Evolutionary conservation across 2,888 invertebrate genomes (phyloP).

Genomic region (Cordilura impudica): DNA sequence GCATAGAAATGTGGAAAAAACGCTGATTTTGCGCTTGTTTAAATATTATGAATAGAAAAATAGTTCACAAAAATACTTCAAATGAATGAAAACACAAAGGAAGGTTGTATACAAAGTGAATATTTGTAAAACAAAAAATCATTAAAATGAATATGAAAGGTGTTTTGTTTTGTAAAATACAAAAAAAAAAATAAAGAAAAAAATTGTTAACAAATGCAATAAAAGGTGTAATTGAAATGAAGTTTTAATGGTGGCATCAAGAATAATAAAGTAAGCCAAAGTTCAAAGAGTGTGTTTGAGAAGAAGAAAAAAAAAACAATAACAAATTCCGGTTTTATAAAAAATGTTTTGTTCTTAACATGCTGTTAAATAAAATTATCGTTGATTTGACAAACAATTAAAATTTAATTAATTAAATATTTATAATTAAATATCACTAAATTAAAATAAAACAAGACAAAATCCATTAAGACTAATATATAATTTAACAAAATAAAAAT

Average conservation of each 20-base stretch:
- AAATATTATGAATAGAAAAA: constrained; percentile 38
- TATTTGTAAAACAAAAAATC: background rate
- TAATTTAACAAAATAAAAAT: background rate
- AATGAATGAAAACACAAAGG: background rate
- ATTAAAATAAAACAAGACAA: background rate
- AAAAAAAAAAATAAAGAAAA: background rate
- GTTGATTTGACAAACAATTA: background rate
- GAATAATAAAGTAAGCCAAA: background rate
- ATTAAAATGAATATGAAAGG: background rate
- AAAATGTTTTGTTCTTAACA: background rate
- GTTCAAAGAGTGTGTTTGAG: background rate
- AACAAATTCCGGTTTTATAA: background rate
- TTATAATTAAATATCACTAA: background rate
- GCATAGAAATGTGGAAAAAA: background rate
- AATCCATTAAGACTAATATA: background rate
- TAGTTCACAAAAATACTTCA: constrained; percentile 1
- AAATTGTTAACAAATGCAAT: background rate
- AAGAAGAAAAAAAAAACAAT: background rate
- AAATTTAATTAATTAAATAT: background rate
- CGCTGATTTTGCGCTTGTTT: constrained; percentile 41
- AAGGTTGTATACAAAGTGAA: background rate
- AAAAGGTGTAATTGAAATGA: background rate
- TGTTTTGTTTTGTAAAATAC: background rate
- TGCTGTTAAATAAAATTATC: constrained; percentile 9
- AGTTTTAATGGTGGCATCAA: too few relatives aligned